phyloP scores from a whole-genome alignment of 1,140 invertebrate species.

The Drosophila lacteicornis region DNA sequence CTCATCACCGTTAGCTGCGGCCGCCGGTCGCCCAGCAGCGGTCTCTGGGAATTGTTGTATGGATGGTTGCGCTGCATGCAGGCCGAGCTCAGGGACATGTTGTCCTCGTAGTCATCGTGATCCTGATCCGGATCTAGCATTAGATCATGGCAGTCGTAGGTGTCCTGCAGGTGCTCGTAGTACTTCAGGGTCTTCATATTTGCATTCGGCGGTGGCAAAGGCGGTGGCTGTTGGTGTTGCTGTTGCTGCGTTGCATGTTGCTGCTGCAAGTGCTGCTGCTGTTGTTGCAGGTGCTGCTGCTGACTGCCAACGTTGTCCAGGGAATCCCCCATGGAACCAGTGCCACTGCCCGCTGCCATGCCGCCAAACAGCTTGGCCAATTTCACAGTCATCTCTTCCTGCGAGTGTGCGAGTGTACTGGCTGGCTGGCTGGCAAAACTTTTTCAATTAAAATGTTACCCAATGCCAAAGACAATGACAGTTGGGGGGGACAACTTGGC shows the following conservation, averaged over 20 bases:
- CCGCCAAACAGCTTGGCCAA: slow-evolving; percentile 73
- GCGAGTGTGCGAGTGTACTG: not conserved
- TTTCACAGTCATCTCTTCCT: slow-evolving; percentile 75
- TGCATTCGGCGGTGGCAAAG: slow-evolving; percentile 62
- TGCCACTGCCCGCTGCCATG: slow-evolving; percentile 12
- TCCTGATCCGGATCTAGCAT: slow-evolving; percentile 42
- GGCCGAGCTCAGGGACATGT: slow-evolving; percentile 60
- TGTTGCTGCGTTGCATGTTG: slow-evolving; percentile 10
- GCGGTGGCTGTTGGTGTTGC: slow-evolving; percentile 39
- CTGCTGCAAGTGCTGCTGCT: slow-evolving; percentile 6
- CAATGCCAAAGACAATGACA: slow-evolving; percentile 63
- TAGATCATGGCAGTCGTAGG: slow-evolving; percentile 51
- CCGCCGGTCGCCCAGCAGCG: slow-evolving; percentile 68
- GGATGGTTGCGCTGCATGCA: slow-evolving; percentile 76
- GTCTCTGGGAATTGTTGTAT: slow-evolving; percentile 76
- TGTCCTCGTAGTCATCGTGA: slow-evolving; percentile 72
- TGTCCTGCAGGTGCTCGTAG: slow-evolving; percentile 56
- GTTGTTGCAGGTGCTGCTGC: slow-evolving; percentile 2
- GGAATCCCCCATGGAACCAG: slow-evolving; percentile 15
- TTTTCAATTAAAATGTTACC: slow-evolving; percentile 77
- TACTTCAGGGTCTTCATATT: slow-evolving; percentile 64
- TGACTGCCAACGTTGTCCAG: slow-evolving; percentile 7
- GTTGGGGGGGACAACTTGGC: slow-evolving; percentile 29
- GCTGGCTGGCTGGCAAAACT: slow-evolving; percentile 43
- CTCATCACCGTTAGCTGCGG: slow-evolving; percentile 45